A percentile compares a stretch with the other conserved stretches of the same genome.
These are phyloP conservation scores for Streptopelia turtur DNA, from an alignment of 2,797 vertebrate species.

Conservation along the genomic window DNA sequence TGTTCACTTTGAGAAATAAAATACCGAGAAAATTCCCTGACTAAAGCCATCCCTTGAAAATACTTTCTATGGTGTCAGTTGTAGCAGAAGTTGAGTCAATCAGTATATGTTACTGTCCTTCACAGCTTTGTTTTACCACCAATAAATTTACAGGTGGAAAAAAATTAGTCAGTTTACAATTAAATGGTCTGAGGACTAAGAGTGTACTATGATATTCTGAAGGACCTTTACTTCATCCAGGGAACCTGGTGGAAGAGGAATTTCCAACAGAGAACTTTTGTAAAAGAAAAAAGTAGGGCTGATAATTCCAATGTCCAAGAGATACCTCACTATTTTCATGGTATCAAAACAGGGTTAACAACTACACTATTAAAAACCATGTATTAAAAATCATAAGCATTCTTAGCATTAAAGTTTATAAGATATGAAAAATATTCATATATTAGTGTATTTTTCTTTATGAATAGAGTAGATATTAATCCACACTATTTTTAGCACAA, in stretches of 20 bases:
- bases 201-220: neutral
- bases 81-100: neutral
- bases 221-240: neutral
- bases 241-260: neutral
- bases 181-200: neutral
- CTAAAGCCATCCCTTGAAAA: neutral
- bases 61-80: neutral
- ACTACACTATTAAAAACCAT: neutral
- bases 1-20: neutral
- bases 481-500: neutral
- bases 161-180: neutral
- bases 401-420: neutral
- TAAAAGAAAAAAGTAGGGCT: neutral
- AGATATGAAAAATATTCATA: neutral
- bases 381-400: neutral
- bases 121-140: neutral
- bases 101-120: neutral
- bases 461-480: neutral
- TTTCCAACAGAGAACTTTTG: neutral
- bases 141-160: neutral
- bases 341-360: neutral
- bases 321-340: neutral
- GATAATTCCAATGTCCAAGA: neutral
- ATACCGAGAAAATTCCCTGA: neutral
- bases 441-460: neutral